These are phyloP conservation scores for Bergia puertoricense DNA, from an alignment of 92 coral and sea anemone species.

Conservation along the genomic window DNA sequence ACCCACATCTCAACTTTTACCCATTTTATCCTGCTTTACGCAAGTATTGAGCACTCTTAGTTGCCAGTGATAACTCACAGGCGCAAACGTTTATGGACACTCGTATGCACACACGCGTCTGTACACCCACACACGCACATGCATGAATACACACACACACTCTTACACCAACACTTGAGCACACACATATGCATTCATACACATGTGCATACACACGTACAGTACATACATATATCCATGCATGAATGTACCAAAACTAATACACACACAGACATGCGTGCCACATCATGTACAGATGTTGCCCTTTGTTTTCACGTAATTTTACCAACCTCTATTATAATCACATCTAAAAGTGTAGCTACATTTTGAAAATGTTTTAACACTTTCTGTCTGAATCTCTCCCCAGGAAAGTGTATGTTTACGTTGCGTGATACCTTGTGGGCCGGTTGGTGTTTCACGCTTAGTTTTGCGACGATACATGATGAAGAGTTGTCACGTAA, in stretches of 20 bases:
- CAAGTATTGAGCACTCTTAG: no score
- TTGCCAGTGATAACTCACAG: no score
- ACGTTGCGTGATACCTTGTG: conserved; percentile 61
- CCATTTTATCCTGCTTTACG: no score
- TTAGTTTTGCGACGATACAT: not conserved
- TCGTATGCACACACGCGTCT: not conserved
- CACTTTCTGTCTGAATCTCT: not conserved
- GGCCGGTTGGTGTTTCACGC: not conserved
- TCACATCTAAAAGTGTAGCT: not conserved
- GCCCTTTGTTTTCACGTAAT: not conserved
- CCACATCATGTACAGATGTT: not conserved
- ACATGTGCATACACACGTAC: not conserved
- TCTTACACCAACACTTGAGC: no score
- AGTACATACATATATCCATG: not conserved
- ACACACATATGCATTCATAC: not conserved
- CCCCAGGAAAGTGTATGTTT: conserved; percentile 75
- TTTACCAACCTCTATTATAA: not conserved
- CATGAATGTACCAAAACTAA: not conserved
- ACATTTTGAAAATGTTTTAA: not conserved
- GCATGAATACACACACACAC: not conserved
- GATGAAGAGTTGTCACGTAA: not conserved
- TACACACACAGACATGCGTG: not conserved
- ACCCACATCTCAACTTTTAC: no score
- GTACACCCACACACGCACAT: not conserved
- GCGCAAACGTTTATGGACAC: not conserved